Evolutionary conservation across 2,888 invertebrate species (phyloP).

Genomic region (Poecilus cupreus): DNA sequence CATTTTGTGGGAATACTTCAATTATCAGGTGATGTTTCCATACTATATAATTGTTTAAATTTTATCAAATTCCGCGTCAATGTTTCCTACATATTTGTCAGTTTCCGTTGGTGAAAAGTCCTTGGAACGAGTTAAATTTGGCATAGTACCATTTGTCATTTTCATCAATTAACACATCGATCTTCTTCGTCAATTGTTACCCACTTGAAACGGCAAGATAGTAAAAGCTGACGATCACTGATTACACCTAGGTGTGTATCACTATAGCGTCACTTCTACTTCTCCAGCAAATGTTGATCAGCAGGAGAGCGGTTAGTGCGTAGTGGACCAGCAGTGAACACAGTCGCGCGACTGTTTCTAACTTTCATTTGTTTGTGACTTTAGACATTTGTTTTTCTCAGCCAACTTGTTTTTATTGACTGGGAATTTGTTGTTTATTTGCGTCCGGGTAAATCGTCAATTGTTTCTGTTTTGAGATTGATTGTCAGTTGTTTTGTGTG

Average conservation of each 20-base stretch:
- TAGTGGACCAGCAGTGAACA: conserved; percentile 29
- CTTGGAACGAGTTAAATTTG: too few species aligned
- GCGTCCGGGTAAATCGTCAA: background rate
- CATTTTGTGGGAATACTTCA: too few species aligned
- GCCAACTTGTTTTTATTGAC: background rate
- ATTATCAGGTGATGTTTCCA: too few species aligned
- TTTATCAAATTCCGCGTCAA: too few species aligned
- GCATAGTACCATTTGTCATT: background rate
- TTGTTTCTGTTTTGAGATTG: background rate
- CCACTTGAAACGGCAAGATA: background rate
- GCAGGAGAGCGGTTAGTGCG: conserved; percentile 44
- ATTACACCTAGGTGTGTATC: conserved; percentile 23
- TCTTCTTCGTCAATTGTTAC: too few species aligned
- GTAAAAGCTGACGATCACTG: conserved; percentile 35
- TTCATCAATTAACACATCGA: background rate
- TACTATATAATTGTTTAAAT: too few species aligned
- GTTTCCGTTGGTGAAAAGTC: too few species aligned
- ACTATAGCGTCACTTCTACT: background rate
- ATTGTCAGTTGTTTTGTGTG: background rate
- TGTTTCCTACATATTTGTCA: too few species aligned
- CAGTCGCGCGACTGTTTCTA: conserved; percentile 20
- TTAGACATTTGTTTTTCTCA: background rate
- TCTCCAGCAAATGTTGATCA: conserved; percentile 32
- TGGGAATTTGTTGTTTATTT: background rate
- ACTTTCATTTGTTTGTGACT: conserved; percentile 42